Evolutionary conservation across 2,797 vertebrate genomes (phyloP), one percentile per base, ranked within the genome.

Genomic region (Eurystomus glaucurus): DNA sequence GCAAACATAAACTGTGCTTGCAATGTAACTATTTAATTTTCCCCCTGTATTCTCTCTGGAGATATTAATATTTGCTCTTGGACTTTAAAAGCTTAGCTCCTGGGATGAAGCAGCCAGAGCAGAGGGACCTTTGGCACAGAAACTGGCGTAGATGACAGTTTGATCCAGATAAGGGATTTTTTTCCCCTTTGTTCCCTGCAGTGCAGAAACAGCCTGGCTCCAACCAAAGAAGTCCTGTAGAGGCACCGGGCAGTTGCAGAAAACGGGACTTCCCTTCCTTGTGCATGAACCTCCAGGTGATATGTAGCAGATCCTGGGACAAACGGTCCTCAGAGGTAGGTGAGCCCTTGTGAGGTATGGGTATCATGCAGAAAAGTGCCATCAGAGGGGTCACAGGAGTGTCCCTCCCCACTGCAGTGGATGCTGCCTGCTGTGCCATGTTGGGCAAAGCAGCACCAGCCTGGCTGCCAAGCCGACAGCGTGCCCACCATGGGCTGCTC

Each of bases 331-430:
- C 18, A 58, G 33, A 58, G 39, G 29, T 9, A 3, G 21, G 19
- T 29, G 31, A 78, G 8, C 31, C 65, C 62, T 46, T 57, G 37
- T 0, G 1, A 2, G 9, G 22, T 28, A 37, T 19, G n/a, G 10
- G 6, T 41, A 17, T 10, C 1, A 2, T 0, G 0, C 8, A 43
- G 68, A 65, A 81, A 64, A 48, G 39, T 54, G 70, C 5, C 35
- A 2, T 1, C 1, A 1, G 6, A 6, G 8, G 9, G 2, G 3
- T 74, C 29, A 23, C 65, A 37, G 39, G 45, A 55, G 10, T 3
- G 12, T 50, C 33, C 4, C 14, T 78, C 6, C 18, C 26, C 3
- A 0, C 25, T 21, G 14, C 33, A 20, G 21, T 13, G 14, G 15
- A 3, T 55, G 54, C 45, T 81, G 37, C 12, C 21, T 41, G n/a